These are phyloP conservation scores for Notiomystis cincta DNA, from an alignment of 2,113 vertebrate genomes.

Conservation along the genomic window DNA sequence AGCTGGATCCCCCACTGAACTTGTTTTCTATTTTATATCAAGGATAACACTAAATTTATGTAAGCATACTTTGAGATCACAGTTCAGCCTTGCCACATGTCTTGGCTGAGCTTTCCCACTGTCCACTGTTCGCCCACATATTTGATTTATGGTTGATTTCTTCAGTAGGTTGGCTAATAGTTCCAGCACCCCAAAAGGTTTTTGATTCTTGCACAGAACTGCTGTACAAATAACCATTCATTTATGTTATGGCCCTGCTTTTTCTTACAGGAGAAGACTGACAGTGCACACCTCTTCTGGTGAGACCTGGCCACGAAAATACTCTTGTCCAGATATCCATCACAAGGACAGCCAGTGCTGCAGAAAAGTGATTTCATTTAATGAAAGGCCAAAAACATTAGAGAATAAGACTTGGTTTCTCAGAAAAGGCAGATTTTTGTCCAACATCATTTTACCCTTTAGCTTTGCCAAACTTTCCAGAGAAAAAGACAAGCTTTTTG, in stretches of 20 bases:
- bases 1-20: not conserved
- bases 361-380: not conserved
- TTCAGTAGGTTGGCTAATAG: not conserved
- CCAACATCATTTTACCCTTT: not conserved
- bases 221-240: not conserved
- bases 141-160: not conserved
- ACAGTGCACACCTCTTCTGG: not conserved
- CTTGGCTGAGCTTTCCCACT: not conserved
- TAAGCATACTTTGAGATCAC: not conserved
- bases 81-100: not conserved
- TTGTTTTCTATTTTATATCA: not conserved
- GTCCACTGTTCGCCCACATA: fast-evolving
- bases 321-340: not conserved
- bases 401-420: not conserved
- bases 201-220: not conserved
- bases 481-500: not conserved
- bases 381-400: not conserved
- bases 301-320: not conserved
- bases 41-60: not conserved
- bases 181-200: not conserved
- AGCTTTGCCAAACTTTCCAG: not conserved
- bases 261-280: not conserved
- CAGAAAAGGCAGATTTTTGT: not conserved
- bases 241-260: not conserved
- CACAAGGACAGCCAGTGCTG: not conserved